Conservation (phyloP, 2,113 vertebrate species). For the Trematocara unimaculatum region DNA sequence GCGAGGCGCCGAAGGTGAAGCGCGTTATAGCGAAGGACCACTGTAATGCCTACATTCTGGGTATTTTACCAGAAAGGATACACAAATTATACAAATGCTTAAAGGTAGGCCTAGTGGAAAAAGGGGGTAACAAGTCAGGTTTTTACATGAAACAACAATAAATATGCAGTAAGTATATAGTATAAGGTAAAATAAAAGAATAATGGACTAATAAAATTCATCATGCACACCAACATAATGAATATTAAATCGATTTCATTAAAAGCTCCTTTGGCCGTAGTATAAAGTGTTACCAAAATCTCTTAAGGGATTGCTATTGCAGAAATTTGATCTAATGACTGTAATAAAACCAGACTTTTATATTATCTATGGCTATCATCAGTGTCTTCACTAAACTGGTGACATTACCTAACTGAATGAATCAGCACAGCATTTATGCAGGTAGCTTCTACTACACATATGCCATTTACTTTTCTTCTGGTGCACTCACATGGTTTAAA, state of each 20-base stretch:
- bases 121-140: background rate
- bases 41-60: background rate
- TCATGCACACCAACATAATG: background rate
- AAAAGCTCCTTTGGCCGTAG: background rate
- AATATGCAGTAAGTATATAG: background rate
- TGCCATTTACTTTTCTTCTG: background rate
- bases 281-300: background rate
- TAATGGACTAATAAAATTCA: background rate
- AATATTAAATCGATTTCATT: background rate
- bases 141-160: background rate
- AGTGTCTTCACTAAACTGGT: background rate
- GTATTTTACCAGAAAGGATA: background rate
- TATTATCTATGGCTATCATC: background rate
- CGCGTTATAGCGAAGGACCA: background rate
- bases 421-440: background rate
- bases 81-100: background rate
- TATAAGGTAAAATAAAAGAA: background rate
- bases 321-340: background rate
- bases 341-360: background rate
- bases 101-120: background rate
- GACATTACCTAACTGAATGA: background rate
- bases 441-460: background rate
- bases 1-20: fast-evolving
- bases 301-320: background rate
- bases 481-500: background rate